Base-by-base conservation (phyloP, 2,888 invertebrate species). In the Pantelozetes paolii region DNA sequence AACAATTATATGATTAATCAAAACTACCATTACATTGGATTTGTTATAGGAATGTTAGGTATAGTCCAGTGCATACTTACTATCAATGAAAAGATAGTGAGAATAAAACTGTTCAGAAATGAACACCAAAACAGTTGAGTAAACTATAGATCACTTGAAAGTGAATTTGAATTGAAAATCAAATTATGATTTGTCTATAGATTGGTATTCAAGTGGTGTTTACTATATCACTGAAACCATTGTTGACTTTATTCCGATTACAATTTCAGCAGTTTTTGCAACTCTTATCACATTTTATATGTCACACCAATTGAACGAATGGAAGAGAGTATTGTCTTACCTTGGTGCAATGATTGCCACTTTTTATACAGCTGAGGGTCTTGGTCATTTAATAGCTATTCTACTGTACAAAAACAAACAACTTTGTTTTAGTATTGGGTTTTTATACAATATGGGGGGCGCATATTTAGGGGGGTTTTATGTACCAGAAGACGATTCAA, bases 101-200 rank as follows among this genome's bases (percentile, higher is more conserved):
- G 15, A 23, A 2, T 30, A 15, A 57, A 57, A 18, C 13, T 30
- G 1, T 57, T 57, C 18, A 28, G 28, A 15, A 57, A 30, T 30
- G 57, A 57, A 15, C 57, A 57, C 18, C 57, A 30, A 15, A 57
- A 57, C 57, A 57, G 57, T 57, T 57, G 23, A 57, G 57, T 15
- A 54, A 11, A n/a, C 9, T 6, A 50, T 50, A 50, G 2, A 50
- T 6, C 36, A 36, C n/a, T n/a, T 36, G 9, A 36, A 9, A 36
- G 36, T 36, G 5, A 8, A 36, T 36, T 9, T 36, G 6, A 36
- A 8, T 36, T 36, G 36, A 36, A 36, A 5, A 5, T 8, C 36
- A n/a, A n/a, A n/a, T n/a, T n/a, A n/a, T n/a, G 8, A 20, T 26
- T 11, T 54, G 6, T 54, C 23, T 8, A 54, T 18, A 57, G 57